Conservation (phyloP, 2,113 vertebrate species). For the Chloebia gouldiae region DNA sequence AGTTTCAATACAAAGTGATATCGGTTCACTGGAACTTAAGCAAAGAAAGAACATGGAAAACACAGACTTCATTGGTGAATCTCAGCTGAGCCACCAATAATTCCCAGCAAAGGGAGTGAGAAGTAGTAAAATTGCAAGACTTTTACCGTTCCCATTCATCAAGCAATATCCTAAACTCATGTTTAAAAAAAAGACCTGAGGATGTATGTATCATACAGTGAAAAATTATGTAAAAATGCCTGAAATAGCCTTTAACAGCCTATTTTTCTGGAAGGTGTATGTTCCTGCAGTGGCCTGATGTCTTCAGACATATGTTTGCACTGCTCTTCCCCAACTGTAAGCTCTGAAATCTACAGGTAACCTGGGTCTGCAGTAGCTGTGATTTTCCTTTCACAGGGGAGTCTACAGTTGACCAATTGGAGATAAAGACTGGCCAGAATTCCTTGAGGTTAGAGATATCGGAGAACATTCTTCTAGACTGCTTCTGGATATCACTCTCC, state of each 20-base stretch:
- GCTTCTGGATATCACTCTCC: not conserved
- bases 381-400: not conserved
- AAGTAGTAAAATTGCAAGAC: not conserved
- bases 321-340: not conserved
- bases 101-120: not conserved
- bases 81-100: not conserved
- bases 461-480: not conserved
- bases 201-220: not conserved
- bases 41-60: not conserved
- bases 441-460: not conserved
- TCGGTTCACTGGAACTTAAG: not conserved
- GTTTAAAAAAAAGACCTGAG: not conserved
- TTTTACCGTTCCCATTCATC: not conserved
- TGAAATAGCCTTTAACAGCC: not conserved
- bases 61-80: not conserved
- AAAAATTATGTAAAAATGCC: not conserved
- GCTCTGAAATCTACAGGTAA: not conserved
- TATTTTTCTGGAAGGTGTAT: not conserved
- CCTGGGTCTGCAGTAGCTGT: not conserved
- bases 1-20: not conserved
- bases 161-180: not conserved
- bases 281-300: not conserved
- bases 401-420: not conserved
- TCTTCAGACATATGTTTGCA: rapidly evolving
- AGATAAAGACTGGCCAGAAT: not conserved